Evolutionary conservation across 1,140 invertebrate species (phyloP).

Genomic region (Stenopsyche tienmushanensis): DNA sequence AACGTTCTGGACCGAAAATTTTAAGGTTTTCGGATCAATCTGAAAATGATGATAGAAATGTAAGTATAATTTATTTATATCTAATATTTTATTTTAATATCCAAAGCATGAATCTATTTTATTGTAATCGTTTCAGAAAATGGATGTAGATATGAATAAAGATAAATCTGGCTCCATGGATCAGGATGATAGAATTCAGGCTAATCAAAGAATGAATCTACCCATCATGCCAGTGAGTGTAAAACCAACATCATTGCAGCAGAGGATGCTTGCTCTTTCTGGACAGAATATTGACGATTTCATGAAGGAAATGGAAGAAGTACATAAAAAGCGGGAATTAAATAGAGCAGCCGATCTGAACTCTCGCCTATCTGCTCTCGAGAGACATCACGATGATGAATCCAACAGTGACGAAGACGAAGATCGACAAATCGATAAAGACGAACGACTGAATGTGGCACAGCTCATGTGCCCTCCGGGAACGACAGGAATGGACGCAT

Average conservation of each 20-base stretch:
- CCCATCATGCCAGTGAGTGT: neutral
- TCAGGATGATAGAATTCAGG: slow-evolving; percentile 24
- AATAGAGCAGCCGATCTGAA: slow-evolving; percentile 65
- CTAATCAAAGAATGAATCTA: slow-evolving; percentile 13
- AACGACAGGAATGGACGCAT: slow-evolving; percentile 36
- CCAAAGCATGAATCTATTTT: too few relatives aligned
- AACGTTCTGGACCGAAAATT: slow-evolving; percentile 56
- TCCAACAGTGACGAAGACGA: slow-evolving; percentile 48
- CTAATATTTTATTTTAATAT: slow-evolving; percentile 15
- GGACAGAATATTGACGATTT: slow-evolving; percentile 91
- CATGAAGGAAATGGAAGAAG: slow-evolving; percentile 88
- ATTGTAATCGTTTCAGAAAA: slow-evolving; percentile 12
- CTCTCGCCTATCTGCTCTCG: slow-evolving; percentile 54
- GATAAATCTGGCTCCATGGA: slow-evolving; percentile 23
- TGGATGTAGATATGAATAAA: slow-evolving; percentile 22
- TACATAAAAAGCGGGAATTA: slow-evolving; percentile 72
- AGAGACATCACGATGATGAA: slow-evolving; percentile 48
- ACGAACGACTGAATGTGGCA: slow-evolving; percentile 45
- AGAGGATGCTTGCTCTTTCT: slow-evolving; percentile 80
- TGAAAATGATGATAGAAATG: slow-evolving; percentile 37
- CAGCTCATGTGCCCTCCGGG: slow-evolving; percentile 47
- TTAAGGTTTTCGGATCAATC: slow-evolving; percentile 69
- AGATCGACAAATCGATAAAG: slow-evolving; percentile 25
- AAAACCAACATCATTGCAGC: slow-evolving; percentile 75
- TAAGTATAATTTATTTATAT: slow-evolving; percentile 7